phyloP scores from a whole-genome alignment of 2,797 vertebrate species.

The Smutsia gigantea region DNA sequence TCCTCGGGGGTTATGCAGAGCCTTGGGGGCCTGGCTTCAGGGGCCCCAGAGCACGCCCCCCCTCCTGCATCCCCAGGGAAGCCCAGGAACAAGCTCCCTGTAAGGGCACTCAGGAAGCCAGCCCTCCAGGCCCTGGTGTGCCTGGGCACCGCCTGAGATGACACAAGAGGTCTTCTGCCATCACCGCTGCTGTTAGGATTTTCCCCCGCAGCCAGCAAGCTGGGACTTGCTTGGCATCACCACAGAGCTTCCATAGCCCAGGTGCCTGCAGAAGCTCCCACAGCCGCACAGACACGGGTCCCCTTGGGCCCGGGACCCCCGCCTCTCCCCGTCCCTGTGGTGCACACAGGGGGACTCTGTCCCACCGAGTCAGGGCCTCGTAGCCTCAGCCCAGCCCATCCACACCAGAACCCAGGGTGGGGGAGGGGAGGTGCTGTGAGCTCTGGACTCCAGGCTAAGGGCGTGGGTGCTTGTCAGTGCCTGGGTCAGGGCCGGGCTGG shows the following conservation, averaged over 20 bases:
- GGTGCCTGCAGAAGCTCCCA: background rate
- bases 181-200: no score
- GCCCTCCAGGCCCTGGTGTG: no score
- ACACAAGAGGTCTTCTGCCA: no score
- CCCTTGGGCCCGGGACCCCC: background rate
- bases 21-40: background rate
- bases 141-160: no score
- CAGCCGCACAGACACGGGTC: background rate
- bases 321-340: fast-evolving
- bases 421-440: background rate
- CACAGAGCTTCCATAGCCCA: no score
- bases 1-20: no score
- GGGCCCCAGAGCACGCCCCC: no score
- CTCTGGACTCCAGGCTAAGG: background rate
- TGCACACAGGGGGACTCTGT: background rate
- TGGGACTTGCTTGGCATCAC: no score
- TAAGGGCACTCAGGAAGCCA: no score
- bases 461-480: background rate
- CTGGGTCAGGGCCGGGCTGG: background rate
- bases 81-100: no score
- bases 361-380: background rate
- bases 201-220: no score
- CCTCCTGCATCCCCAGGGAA: no score
- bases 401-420: background rate
- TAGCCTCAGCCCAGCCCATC: background rate